phyloP scores from a whole-genome alignment of 2,888 invertebrate genomes.

The Baronia brevicornis region DNA sequence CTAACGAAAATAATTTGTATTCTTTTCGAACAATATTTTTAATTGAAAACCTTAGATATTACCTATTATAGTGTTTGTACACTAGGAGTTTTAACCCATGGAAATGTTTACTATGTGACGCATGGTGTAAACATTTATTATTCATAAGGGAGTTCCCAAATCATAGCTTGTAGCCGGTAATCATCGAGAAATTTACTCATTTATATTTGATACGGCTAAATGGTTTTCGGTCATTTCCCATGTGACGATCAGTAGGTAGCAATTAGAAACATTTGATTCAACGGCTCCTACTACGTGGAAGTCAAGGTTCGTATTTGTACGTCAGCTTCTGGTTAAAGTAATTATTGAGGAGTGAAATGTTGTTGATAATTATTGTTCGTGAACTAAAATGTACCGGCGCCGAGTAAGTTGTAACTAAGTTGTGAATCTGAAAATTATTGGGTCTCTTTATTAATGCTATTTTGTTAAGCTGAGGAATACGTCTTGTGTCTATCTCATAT shows the following conservation, averaged over 20 bases:
- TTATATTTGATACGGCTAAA: conserved; percentile 64
- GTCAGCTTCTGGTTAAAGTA: conserved; percentile 27
- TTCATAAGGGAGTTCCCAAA: conserved; percentile 52
- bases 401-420: conserved; percentile 22
- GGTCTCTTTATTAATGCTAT: conserved; percentile 8
- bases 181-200: conserved; percentile 58
- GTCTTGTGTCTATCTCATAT: not conserved
- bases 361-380: conserved; percentile 59
- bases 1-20: no score
- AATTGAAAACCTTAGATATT: no score
- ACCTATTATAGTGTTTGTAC: no score
- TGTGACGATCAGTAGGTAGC: conserved; percentile 42
- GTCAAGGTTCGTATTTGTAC: conserved; percentile 26
- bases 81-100: no score
- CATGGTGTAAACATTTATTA: conserved; percentile 29
- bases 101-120: conserved; percentile 11
- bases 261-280: conserved; percentile 35
- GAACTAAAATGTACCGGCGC: conserved; percentile 25
- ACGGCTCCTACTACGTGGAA: conserved; percentile 22
- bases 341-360: conserved; percentile 63
- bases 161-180: conserved; percentile 54
- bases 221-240: conserved; percentile 64
- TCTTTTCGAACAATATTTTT: no score
- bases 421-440: conserved; percentile 31
- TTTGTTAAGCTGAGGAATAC: conserved; percentile 1